Conservation (phyloP, 2,113 vertebrate genomes). For the Rhea pennata region DNA sequence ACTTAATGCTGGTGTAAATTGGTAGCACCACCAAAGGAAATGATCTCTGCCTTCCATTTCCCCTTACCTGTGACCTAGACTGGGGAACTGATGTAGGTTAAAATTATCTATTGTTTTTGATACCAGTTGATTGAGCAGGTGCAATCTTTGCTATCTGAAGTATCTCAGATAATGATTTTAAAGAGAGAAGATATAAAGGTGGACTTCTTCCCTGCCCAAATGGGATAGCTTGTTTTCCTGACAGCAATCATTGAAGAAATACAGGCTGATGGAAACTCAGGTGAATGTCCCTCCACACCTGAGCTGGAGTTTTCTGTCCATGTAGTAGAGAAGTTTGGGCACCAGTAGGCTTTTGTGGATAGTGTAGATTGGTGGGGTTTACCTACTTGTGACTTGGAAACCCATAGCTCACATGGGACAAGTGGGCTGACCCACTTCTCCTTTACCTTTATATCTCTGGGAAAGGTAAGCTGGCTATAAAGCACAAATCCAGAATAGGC, state of each 20-base stretch:
- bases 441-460: neutral
- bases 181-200: neutral
- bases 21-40: neutral
- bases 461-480: neutral
- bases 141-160: neutral
- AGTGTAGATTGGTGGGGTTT: neutral
- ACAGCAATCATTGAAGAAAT: slow-evolving; percentile 12
- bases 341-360: neutral
- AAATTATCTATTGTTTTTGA: neutral
- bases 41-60: neutral
- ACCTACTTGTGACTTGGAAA: neutral
- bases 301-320: neutral
- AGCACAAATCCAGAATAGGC: neutral
- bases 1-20: neutral
- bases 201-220: neutral
- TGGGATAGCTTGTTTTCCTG: neutral
- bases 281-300: neutral
- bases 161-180: neutral
- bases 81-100: neutral
- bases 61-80: neutral
- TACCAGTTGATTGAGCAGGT: neutral
- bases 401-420: neutral
- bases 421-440: neutral
- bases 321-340: neutral
- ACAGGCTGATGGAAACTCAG: neutral